Conservation (phyloP, 1,140 invertebrate species). For the Zaprionus ornatus region DNA sequence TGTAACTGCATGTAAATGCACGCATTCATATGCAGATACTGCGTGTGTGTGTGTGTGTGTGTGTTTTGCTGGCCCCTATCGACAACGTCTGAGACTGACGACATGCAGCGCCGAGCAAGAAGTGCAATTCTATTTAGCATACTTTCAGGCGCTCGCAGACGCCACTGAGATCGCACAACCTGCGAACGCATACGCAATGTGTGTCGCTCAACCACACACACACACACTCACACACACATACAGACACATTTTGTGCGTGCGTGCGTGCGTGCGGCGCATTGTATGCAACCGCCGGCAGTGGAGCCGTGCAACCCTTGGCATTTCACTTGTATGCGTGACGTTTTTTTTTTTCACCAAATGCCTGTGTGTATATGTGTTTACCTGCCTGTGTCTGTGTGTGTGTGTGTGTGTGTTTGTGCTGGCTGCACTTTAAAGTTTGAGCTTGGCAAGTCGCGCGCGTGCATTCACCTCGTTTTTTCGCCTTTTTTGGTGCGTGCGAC, state of each 20-base stretch:
- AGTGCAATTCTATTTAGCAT: slow-evolving; percentile 78
- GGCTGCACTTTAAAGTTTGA: slow-evolving; percentile 81
- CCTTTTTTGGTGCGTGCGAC: slow-evolving; percentile 74
- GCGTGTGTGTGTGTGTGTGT: slow-evolving; percentile 5
- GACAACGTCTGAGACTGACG: slow-evolving; percentile 38
- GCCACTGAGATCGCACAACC: slow-evolving; percentile 60
- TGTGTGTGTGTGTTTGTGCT: slow-evolving; percentile 50
- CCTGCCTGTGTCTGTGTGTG: slow-evolving; percentile 40
- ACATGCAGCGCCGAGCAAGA: slow-evolving; percentile 8
- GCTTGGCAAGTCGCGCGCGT: slow-evolving; percentile 74
- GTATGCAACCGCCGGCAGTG: slow-evolving; percentile 49
- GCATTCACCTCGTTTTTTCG: slow-evolving; percentile 78
- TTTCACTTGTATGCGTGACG: slow-evolving; percentile 49
- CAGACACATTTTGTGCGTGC: slow-evolving; percentile 57
- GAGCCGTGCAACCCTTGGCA: slow-evolving; percentile 42
- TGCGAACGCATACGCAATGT: slow-evolving; percentile 77
- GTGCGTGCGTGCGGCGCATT: slow-evolving; percentile 65
- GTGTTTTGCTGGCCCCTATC: slow-evolving; percentile 22
- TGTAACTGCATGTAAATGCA: slow-evolving; percentile 10
- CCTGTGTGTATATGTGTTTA: slow-evolving; percentile 16
- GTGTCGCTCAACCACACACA: slow-evolving; percentile 68
- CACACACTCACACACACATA: slow-evolving; percentile 29
- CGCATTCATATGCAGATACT: slow-evolving; percentile 8
- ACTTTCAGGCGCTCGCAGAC: slow-evolving; percentile 71
- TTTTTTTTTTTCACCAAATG: slow-evolving; percentile 31